These are phyloP conservation scores for Hippopotamyrus pictus DNA, from an alignment of 2,797 vertebrate species.

Conservation along the genomic window DNA sequence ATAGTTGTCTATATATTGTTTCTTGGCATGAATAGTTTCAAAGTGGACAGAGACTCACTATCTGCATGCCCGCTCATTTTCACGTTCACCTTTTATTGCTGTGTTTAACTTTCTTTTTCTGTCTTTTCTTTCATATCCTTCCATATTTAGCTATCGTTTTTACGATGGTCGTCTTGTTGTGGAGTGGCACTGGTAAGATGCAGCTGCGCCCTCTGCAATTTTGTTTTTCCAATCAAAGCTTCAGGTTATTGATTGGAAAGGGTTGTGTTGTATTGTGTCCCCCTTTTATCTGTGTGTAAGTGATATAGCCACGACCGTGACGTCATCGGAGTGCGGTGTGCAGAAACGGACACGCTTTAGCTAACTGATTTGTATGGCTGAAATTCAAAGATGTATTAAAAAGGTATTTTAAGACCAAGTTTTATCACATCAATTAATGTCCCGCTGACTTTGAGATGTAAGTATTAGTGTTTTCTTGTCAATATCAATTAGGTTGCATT, in stretches of 20 bases:
- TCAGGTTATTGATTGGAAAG: conserved; percentile 7
- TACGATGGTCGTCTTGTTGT: conserved; percentile 64
- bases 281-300: neutral
- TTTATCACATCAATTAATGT: conserved; percentile 30
- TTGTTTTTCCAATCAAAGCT: conserved; percentile 2
- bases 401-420: conserved; percentile 14
- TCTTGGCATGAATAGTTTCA: neutral
- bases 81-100: conserved; percentile 27
- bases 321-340: neutral
- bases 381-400: neutral
- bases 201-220: conserved; percentile 43
- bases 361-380: neutral
- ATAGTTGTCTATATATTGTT: neutral
- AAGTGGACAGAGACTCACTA: neutral
- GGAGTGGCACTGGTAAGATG: conserved; percentile 64
- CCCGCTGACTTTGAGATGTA: conserved; percentile 24
- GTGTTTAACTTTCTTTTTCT: conserved; percentile 22
- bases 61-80: neutral
- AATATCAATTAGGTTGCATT: neutral
- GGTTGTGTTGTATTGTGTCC: neutral
- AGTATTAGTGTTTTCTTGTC: neutral
- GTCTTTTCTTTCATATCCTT: conserved; percentile 33
- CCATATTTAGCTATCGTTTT: conserved; percentile 56
- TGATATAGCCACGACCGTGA: neutral
- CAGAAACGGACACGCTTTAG: neutral